Evolutionary conservation across 2,797 vertebrate genomes (phyloP).

Genomic region (Pangasius djambal): DNA sequence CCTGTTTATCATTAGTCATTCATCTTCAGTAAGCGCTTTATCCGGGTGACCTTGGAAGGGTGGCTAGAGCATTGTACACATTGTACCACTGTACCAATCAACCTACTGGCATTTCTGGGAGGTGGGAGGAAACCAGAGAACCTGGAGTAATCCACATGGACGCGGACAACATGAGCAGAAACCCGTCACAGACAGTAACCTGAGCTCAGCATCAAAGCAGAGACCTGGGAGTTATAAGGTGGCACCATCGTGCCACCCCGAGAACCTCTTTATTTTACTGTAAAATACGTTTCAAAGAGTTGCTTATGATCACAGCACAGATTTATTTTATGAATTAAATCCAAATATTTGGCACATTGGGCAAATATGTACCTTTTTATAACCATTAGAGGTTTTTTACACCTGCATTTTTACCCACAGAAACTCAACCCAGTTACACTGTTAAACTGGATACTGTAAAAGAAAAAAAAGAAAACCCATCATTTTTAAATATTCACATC

Average conservation of each 20-base stretch:
- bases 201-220: background rate
- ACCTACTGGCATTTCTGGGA: background rate
- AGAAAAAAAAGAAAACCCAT: background rate
- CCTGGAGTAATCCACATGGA: background rate
- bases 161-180: background rate
- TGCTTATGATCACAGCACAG: background rate
- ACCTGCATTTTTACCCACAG: background rate
- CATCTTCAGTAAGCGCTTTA: background rate
- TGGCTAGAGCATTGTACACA: too few relatives aligned
- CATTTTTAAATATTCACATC: background rate
- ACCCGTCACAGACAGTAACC: background rate
- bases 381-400: too few relatives aligned
- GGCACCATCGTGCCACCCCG: background rate
- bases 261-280: background rate
- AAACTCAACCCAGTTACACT: background rate
- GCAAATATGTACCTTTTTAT: background rate
- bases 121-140: background rate
- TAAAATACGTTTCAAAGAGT: background rate
- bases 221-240: too few relatives aligned
- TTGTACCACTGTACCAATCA: too few relatives aligned
- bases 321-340: background rate
- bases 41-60: background rate
- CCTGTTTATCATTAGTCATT: background rate
- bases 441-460: too few relatives aligned
- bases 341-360: background rate